Percentiles rank a stretch among this genome's conserved stretches.
Evolutionary conservation across 2,888 invertebrate species (phyloP).

Genomic region (Thymelicus lineola): DNA sequence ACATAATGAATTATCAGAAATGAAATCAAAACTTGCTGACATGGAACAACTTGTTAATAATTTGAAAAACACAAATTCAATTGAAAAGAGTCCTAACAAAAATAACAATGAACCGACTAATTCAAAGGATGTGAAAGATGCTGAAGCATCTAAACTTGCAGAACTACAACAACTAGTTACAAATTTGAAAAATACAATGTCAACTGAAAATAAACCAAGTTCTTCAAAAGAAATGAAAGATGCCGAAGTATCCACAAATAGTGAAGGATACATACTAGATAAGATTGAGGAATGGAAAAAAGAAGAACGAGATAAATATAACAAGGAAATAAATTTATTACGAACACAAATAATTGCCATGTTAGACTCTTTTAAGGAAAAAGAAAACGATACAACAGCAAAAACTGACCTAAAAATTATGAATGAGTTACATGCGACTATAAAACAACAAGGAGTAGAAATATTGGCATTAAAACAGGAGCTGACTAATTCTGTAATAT

Average conservation of each 20-base stretch:
- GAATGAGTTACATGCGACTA: conserved; percentile 69
- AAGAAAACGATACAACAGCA: conserved; percentile 50
- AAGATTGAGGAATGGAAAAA: conserved; percentile 82
- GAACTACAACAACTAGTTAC: not conserved
- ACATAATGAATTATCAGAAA: conserved; percentile 70
- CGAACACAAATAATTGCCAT: conserved; percentile 72
- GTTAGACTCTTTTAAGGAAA: conserved; percentile 65
- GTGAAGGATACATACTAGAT: conserved; percentile 64
- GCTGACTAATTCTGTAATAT: conserved; percentile 67
- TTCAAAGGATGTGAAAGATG: conserved; percentile 61
- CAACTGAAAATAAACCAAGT: conserved; percentile 35
- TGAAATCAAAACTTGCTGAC: conserved; percentile 78
- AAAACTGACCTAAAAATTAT: conserved; percentile 63
- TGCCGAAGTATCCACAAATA: conserved; percentile 64
- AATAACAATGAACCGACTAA: not conserved
- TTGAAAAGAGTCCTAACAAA: conserved; percentile 8
- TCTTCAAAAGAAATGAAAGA: conserved; percentile 59
- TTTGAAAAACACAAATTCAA: conserved; percentile 39
- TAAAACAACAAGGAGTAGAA: conserved; percentile 82
- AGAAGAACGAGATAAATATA: conserved; percentile 82
- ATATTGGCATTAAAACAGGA: conserved; percentile 77
- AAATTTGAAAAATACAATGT: conserved; percentile 28
- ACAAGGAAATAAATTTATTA: conserved; percentile 77
- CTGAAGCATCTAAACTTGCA: conserved; percentile 57
- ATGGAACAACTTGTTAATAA: conserved; percentile 64